phyloP scores from a whole-genome alignment of 2,797 vertebrate genomes.

The Spinibarbus caldwelli region DNA sequence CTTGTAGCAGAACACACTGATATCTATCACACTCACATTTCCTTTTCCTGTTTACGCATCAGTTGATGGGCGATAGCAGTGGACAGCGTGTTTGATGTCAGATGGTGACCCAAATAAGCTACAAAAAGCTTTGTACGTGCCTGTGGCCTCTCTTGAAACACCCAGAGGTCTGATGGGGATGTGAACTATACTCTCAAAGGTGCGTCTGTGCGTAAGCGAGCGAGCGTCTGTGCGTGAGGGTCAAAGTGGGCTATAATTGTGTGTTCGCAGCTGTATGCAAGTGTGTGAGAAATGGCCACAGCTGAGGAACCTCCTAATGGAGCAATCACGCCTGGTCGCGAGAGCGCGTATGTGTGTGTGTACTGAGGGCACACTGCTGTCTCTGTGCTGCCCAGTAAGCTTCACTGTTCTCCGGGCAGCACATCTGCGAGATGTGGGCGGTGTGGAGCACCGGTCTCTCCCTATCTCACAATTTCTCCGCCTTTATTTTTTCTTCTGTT shows the following conservation, averaged over 20 bases:
- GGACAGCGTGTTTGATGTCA: not conserved
- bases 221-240: constrained; percentile 8
- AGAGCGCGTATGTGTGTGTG: constrained; percentile 37
- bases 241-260: constrained; percentile 27
- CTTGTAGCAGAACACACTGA: not conserved
- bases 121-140: constrained; percentile 10
- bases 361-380: constrained; percentile 73
- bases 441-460: constrained; percentile 65
- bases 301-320: constrained; percentile 53
- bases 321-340: constrained; percentile 35
- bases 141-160: constrained; percentile 3
- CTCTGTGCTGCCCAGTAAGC: constrained; percentile 81
- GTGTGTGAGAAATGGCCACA: constrained; percentile 45
- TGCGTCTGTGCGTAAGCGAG: constrained; percentile 24
- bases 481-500: constrained; percentile 39
- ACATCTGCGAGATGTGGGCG: constrained; percentile 78
- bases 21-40: constrained; percentile 25
- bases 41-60: constrained; percentile 27
- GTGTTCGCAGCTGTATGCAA: constrained; percentile 42
- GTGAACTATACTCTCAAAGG: constrained; percentile 21
- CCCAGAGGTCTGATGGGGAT: constrained; percentile 9
- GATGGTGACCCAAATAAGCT: constrained; percentile 12
- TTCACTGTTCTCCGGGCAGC: constrained; percentile 78
- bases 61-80: constrained; percentile 26
- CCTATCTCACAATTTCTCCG: constrained; percentile 39